Evolutionary conservation across 37 sponge, comb jelly and placozoan genomes (phyloP).

Genomic region (Chondrosia reniformis): DNA sequence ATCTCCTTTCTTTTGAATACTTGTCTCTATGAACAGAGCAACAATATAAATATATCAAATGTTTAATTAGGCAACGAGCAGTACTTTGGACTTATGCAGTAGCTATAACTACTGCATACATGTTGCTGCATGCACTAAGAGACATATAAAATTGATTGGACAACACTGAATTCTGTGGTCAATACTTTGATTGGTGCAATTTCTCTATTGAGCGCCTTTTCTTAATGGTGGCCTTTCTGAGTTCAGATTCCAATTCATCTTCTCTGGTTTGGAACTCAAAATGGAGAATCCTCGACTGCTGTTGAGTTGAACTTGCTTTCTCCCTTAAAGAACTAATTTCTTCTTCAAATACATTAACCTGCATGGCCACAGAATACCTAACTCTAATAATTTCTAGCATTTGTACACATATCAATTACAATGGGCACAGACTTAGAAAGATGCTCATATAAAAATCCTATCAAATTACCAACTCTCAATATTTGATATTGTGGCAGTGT

Average conservation of each 20-base stretch:
- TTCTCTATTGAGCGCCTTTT: conserved; percentile 17
- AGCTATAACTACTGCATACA: not conserved
- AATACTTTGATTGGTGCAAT: not conserved
- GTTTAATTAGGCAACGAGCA: not conserved
- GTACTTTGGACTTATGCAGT: not conserved
- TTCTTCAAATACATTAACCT: not conserved
- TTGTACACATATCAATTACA: too few relatives aligned
- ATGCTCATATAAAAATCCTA: too few relatives aligned
- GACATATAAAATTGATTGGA: too few relatives aligned
- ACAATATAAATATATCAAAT: not conserved
- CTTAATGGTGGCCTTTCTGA: conserved; percentile 1
- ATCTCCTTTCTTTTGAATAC: not conserved
- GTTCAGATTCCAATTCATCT: not conserved
- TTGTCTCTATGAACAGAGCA: conserved; percentile 12
- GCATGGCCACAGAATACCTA: too few relatives aligned
- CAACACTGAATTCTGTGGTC: too few relatives aligned
- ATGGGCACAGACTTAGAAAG: too few relatives aligned
- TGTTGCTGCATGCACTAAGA: not conserved
- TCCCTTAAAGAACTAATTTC: not conserved
- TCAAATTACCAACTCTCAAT: too few relatives aligned
- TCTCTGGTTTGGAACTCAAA: not conserved
- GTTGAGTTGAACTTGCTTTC: not conserved
- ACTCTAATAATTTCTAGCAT: too few relatives aligned
- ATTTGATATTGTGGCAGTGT: too few relatives aligned
- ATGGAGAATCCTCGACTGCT: not conserved